A percentile compares a stretch with the other conserved stretches of the same genome.
These are phyloP conservation scores for Listronotus bonariensis DNA, from an alignment of 1,140 invertebrate genomes.

Conservation along the genomic window DNA sequence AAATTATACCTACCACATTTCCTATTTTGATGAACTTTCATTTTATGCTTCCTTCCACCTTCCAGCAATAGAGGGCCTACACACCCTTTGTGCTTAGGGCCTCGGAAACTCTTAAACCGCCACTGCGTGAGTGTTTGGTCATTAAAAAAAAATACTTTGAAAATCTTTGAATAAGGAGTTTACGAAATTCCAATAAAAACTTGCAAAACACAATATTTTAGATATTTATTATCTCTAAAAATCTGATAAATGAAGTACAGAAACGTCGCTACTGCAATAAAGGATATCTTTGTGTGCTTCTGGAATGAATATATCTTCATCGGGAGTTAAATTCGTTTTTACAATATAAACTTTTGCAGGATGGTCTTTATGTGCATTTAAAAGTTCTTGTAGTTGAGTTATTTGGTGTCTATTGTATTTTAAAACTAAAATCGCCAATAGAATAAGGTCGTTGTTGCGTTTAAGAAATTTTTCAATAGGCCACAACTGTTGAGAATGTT, in stretches of 20 bases:
- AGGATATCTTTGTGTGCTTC: conserved; percentile 34
- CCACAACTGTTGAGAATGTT: conserved; percentile 24
- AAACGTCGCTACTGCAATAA: conserved; percentile 24
- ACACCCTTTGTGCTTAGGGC: no score
- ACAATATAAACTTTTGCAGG: conserved; percentile 28
- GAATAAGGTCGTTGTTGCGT: conserved; percentile 19
- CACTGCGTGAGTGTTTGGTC: no score
- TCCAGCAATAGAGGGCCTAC: no score
- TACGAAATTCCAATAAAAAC: no score
- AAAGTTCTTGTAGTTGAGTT: conserved; percentile 24
- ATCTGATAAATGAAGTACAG: conserved; percentile 27
- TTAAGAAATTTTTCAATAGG: conserved; percentile 27
- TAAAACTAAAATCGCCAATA: conserved; percentile 22
- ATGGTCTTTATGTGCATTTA: conserved; percentile 9
- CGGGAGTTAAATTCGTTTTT: conserved; percentile 10
- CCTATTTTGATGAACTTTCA: no score
- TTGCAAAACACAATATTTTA: no score
- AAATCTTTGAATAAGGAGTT: no score
- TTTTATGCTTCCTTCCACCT: no score
- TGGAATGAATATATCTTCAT: conserved; percentile 26
- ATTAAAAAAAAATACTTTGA: no score
- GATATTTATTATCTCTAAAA: conserved; percentile 8
- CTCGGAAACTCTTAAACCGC: no score
- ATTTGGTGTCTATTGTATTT: conserved; percentile 33
- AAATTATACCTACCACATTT: no score